Base-by-base conservation (phyloP, 2,888 invertebrate species). In the Drosophila leonis region DNA sequence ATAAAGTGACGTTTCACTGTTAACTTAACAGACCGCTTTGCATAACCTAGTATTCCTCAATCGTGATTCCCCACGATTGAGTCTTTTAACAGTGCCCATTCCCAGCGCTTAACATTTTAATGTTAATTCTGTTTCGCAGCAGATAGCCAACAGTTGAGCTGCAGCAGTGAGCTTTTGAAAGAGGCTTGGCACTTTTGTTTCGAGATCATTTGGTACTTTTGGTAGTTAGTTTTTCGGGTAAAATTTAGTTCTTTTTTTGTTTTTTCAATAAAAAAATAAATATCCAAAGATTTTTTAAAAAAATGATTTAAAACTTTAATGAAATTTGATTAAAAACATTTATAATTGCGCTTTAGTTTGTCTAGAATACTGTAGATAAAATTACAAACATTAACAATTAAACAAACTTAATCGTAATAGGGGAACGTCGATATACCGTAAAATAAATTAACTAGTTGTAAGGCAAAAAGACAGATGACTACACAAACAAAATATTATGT, bases 311-410 rank as follows among this genome's bases (percentile, higher is more conserved):
- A 48, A 71, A 86, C 52, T 80, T 80, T 48, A 59, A 60, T 70
- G 41, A 54, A 68, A 56, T 37, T 63, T 51, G 72, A 54, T 51
- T 48, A 12, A 67, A 70, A 60, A 75, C 61, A 27, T 44, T 52
- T 37, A 60, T 12, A 65, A 78, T 77, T 81, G 65, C 73, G 66
- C 65, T 72, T 78, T 74, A 72, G 80, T 62, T 75, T 67, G 65
- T 83, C 82, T 86, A 80, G 78, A 88, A 88, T 88, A 88, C 89
- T 90, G 89, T 37, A 65, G 66, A 74, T 65, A 81, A 75, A 31
- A 71, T 75, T 71, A 72, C 49, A 69, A 71, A 64, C 72, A 68
- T 57, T 83, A 88, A 86, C 72, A 74, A 81, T 70, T 49, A 69
- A 67, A 5, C 57, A 69, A 57, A 61, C 76, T 77, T 78, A 80